phyloP scores from a whole-genome alignment of 2,797 vertebrate genomes.

The Arrhamphus sclerolepis region DNA sequence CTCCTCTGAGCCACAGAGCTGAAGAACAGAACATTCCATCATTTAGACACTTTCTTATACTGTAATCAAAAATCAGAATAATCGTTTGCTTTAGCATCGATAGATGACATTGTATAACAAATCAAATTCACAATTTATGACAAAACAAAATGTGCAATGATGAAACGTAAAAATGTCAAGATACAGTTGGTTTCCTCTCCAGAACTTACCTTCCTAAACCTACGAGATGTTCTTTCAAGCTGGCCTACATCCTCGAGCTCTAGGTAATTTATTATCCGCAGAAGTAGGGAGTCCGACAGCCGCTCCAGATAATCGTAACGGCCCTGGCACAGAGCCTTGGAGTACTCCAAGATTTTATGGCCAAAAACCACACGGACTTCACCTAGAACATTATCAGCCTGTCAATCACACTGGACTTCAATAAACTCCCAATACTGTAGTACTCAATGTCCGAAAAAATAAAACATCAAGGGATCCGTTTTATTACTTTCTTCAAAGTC shows the following conservation, averaged over 20 bases:
- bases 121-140: no score
- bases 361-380: slow-evolving; percentile 82
- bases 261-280: slow-evolving; percentile 83
- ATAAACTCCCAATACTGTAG: no score
- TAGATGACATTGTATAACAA: no score
- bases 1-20: slow-evolving; percentile 81
- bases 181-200: slow-evolving; percentile 1
- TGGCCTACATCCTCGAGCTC: slow-evolving; percentile 85
- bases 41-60: no score
- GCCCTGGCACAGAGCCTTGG: slow-evolving; percentile 82
- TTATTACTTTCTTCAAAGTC: no score
- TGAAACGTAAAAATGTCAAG: no score
- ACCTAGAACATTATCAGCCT: slow-evolving; percentile 54
- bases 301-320: slow-evolving; percentile 84
- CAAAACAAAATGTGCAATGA: background rate
- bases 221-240: slow-evolving; percentile 81
- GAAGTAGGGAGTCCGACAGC: slow-evolving; percentile 83
- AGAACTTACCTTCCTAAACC: slow-evolving; percentile 79
- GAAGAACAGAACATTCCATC: slow-evolving; percentile 1
- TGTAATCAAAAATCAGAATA: no score
- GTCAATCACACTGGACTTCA: background rate
- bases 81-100: no score
- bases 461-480: no score
- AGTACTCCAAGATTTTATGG: slow-evolving; percentile 73
- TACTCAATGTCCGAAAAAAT: no score